Conservation (phyloP, 2,888 invertebrate genomes). For the Cyrtodaria siliqua region DNA sequence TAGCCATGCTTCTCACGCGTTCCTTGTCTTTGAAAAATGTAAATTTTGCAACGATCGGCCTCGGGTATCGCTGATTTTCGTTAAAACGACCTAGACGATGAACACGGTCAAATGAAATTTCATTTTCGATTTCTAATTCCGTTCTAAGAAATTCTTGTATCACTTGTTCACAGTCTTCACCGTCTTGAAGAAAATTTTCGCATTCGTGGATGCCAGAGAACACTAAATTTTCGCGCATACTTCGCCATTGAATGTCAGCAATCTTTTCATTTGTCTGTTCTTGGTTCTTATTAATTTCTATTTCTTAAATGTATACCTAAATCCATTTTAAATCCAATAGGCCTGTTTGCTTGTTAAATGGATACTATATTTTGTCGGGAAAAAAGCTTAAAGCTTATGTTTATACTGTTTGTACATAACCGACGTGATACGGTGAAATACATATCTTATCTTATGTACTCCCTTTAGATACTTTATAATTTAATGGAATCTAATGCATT, state of each 20-base stretch:
- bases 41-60: constrained; percentile 19
- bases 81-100: constrained; percentile 10
- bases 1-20: not conserved
- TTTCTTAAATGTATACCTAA: too few relatives aligned
- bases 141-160: constrained; percentile 13
- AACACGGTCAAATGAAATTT: constrained; percentile 16
- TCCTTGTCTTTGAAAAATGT: constrained; percentile 20
- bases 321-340: too few relatives aligned
- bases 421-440: too few relatives aligned
- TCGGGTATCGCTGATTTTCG: not conserved
- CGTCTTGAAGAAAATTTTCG: not conserved
- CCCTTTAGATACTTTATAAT: too few relatives aligned
- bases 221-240: constrained; percentile 19
- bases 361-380: too few relatives aligned
- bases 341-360: too few relatives aligned
- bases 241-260: constrained; percentile 18
- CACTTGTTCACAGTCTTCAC: constrained; percentile 12
- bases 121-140: constrained; percentile 1
- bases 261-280: not conserved
- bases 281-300: not conserved
- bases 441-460: too few relatives aligned
- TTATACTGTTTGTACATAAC: too few relatives aligned
- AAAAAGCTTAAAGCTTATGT: too few relatives aligned
- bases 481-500: too few relatives aligned
- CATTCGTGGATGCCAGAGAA: constrained; percentile 10